These are phyloP conservation scores for Acanthosoma haemorrhoidale DNA, from an alignment of 2,888 invertebrate genomes.

Conservation along the genomic window DNA sequence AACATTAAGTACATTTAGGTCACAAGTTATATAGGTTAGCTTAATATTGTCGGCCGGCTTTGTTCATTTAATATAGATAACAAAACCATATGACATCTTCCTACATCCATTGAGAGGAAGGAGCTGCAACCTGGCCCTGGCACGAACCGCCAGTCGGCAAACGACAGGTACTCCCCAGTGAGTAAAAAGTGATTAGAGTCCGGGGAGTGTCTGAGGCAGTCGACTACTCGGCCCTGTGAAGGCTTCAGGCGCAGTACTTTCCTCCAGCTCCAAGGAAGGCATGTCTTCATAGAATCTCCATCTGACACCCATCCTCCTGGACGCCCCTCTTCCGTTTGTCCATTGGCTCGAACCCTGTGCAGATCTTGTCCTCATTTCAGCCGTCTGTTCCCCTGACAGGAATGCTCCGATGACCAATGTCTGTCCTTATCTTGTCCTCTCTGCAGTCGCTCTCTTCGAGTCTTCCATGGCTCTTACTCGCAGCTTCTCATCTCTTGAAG, in stretches of 20 bases:
- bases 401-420: neutral
- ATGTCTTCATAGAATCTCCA: neutral
- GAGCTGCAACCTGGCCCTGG: slow-evolving; percentile 31
- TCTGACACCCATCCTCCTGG: neutral
- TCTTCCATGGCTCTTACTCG: neutral
- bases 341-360: neutral
- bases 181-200: slow-evolving; percentile 35
- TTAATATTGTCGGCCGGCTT: no score
- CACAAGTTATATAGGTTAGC: no score
- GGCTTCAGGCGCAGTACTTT: slow-evolving; percentile 19
- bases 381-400: neutral
- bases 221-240: slow-evolving; percentile 33
- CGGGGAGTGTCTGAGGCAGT: slow-evolving; percentile 24
- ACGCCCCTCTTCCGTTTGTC: neutral
- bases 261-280: neutral
- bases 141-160: slow-evolving; percentile 43
- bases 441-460: neutral
- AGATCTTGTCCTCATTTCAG: neutral
- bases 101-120: slow-evolving; percentile 31
- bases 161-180: slow-evolving; percentile 36
- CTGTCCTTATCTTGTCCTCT: no score
- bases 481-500: neutral
- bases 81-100: no score
- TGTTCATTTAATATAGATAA: no score
- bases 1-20: no score